Evolutionary conservation across 2,888 invertebrate species (phyloP), one percentile per base, ranked within the genome.

Genomic region (Papilio protenor): DNA sequence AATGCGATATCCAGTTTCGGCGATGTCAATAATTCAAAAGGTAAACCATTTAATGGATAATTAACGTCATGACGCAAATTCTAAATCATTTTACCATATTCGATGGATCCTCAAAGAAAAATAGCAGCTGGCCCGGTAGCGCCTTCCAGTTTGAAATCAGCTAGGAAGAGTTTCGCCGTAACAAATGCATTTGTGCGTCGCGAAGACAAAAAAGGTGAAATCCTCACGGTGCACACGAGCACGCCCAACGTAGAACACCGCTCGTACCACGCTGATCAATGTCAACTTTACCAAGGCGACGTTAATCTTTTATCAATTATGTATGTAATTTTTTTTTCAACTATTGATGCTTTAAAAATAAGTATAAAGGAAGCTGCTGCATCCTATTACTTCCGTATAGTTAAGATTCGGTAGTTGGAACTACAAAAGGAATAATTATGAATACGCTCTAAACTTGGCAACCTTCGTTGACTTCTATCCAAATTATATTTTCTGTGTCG

Each of bases 251-350:
- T 89, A 16, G 93, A 94, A 83, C 87, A 84, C 69, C 87, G 87
- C 33, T 85, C 88, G 23, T 85, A 84, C 79, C 86, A 87, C 66
- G 85, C 84, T 77, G 91, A 91, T 84, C 89, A 92, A 81, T 88
- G 86, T 80, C 94, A 93, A 87, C 83, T 92, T 55, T 92, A 89
- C 83, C 88, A 90, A 79, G 94, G 93, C 77, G 90, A 91, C 78
- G 89, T 94, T 23, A 94, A 94, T 82, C 83, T 94, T 27, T 87
- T 94, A 70, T 92, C 92, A 55, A 88, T 93, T 73, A 90, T 94
- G 94, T 94, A 86, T 84, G 91, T 75, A 66, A 27, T 45, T 33
- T 47, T 16, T n/a, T 73, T 33, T 73, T n/a, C 40, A 47, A 64
- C 27, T 61, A 27, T 61, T 27, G 27, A 10, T 61, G 27, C 23